Evolutionary conservation across 2,888 invertebrate genomes (phyloP).

Genomic region (Dichetophora obliterata): DNA sequence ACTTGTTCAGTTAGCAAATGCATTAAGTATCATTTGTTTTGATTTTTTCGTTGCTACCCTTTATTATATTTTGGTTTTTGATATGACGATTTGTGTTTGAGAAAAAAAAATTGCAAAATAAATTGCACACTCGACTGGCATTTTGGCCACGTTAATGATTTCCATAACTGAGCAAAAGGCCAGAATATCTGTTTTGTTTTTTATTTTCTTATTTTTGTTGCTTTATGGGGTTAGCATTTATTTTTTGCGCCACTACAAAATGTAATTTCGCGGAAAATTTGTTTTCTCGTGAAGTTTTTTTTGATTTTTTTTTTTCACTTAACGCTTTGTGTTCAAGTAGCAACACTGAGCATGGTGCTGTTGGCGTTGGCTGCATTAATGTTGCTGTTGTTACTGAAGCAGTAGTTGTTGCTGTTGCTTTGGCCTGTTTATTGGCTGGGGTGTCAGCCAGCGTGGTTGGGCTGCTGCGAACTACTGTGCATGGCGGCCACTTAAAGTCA

Average conservation of each 20-base stretch:
- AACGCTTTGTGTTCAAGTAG: background rate
- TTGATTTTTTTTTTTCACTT: background rate
- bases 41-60: too few relatives aligned
- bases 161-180: background rate
- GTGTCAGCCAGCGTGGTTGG: too few relatives aligned
- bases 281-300: background rate
- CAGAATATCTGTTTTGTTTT: background rate
- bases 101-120: conserved; percentile 1
- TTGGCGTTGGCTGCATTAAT: background rate
- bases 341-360: background rate
- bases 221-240: background rate
- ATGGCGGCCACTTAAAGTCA: too few relatives aligned
- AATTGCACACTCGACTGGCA: conserved; percentile 2
- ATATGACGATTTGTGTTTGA: too few relatives aligned
- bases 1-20: too few relatives aligned
- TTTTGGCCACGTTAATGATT: conserved; percentile 30
- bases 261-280: conserved; percentile 25
- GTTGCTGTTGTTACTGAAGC: background rate
- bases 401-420: background rate
- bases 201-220: too few relatives aligned
- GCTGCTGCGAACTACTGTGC: too few relatives aligned
- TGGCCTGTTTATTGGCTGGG: background rate
- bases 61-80: too few relatives aligned
- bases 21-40: too few relatives aligned
- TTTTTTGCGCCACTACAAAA: conserved; percentile 10